Evolutionary conservation across 1,140 invertebrate species (phyloP), one percentile per base, ranked within the genome.

Genomic region (Lutraria rhynchaena): DNA sequence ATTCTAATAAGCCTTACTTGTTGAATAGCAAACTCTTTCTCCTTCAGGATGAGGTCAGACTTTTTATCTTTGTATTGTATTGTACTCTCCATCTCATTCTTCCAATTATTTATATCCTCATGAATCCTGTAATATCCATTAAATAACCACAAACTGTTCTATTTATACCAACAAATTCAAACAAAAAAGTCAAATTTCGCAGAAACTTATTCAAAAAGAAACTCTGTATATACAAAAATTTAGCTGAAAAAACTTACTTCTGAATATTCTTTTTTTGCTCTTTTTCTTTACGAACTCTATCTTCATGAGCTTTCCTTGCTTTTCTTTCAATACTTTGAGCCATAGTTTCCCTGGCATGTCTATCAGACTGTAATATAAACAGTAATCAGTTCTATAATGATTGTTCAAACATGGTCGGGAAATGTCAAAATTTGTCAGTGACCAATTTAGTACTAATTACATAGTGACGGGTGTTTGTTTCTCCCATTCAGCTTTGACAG

Each of bases 211-310:
- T n/a, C n/a, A n/a, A n/a, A n/a, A n/a, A n/a, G n/a, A n/a, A n/a
- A n/a, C n/a, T n/a, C n/a, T n/a, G n/a, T n/a, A n/a, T n/a, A n/a
- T n/a, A n/a, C n/a, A n/a, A n/a, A n/a, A n/a, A n/a, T n/a, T n/a
- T n/a, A n/a, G n/a, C n/a, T n/a, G 17, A 44, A n/a, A 71, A 19
- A 58, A 22, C 57, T 65, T 81, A 81, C 78, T 81, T 81, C 55
- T 71, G 71, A 37, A 81, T 81, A 41, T 81, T 81, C 44, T 55
- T 81, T 57, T 81, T 61, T 49, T 73, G 78, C 65, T 81, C 70
- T 29, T 74, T 73, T 37, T 81, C 78, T 44, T 81, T 81, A 9
- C 70, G 41, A 3, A 73, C 24, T 61, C 78, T 58, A 3, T 81
- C 78, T 31, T 81, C 69, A 63, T 81, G 78, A 22, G 60, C 78